Evolutionary conservation across 2,113 vertebrate species (phyloP), one percentile per base, ranked within the genome.

Genomic region (Lucifuga dentata): DNA sequence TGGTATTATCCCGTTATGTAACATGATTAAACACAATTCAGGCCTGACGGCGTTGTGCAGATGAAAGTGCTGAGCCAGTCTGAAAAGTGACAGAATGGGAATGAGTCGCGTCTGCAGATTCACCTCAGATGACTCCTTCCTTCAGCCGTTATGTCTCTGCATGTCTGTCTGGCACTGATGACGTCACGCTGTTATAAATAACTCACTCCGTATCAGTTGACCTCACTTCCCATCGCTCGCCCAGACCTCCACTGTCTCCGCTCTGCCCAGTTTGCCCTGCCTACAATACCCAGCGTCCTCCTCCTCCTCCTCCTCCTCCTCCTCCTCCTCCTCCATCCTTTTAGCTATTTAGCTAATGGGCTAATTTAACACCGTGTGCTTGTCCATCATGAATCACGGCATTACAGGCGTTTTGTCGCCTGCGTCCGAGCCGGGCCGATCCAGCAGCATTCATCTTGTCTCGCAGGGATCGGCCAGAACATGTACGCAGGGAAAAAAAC

Each of bases 261-360:
- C 19, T 11, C 26, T 17, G 15, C 15, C 23, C 16, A 11, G 45
- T 56, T n/a, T 10, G 17, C 21, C 36, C 60, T 41, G 3, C 71
- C 35, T 58, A 48, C 52, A 36, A 11, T 45, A 32, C 56, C 15
- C 23, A 10, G 49, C 11, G 3, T 13, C 2, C 41, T 53, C 41
- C 20, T 17, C 48, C 45, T 19, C 40, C n/a, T n/a, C n/a, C n/a
- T n/a, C 26, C 26, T 7, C 3, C 26, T 7, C 26, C 26, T 7
- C 7, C 26, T 7, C 7, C 26, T 7, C 7, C 26, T 7, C 15
- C 17, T 15, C 33, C 58, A 24, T 35, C 33, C 67, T 1, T 61
- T 16, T 5, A 41, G 65, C 69, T 50, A 77, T 81, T 74, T n/a
- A 73, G 83, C 57, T 81, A 61, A 74, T 68, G 68, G 61, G 11